phyloP scores from a whole-genome alignment of 2,797 vertebrate genomes.

The Lacerta viridis region DNA sequence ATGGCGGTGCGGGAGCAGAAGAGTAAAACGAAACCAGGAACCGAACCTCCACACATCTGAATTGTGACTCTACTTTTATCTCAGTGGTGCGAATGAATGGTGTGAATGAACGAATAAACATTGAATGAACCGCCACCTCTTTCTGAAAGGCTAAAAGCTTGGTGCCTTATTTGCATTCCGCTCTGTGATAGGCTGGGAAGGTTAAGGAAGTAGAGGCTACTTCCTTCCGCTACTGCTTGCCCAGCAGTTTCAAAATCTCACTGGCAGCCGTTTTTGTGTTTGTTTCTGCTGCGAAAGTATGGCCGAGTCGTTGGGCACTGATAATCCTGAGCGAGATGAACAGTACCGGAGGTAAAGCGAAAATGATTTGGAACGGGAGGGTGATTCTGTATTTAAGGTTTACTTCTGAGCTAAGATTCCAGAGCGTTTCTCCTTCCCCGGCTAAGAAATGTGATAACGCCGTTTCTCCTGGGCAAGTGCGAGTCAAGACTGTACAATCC shows the following conservation, averaged over 20 bases:
- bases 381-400: neutral
- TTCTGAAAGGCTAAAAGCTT: neutral
- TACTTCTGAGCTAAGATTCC: too few relatives aligned
- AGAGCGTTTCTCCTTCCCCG: too few relatives aligned
- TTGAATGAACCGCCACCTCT: neutral
- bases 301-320: rapidly evolving
- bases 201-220: too few relatives aligned
- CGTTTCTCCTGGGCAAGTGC: too few relatives aligned
- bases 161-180: neutral
- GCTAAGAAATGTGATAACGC: too few relatives aligned
- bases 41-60: neutral
- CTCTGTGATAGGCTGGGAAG: neutral
- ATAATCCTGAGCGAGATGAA: neutral
- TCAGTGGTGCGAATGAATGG: neutral
- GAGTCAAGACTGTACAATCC: too few relatives aligned
- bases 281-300: rapidly evolving
- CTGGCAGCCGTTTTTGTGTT: rapidly evolving
- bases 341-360: conserved; percentile 20
- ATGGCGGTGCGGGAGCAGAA: neutral
- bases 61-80: neutral
- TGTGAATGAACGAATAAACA: neutral
- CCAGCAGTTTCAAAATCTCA: neutral
- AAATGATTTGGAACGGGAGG: too few relatives aligned
- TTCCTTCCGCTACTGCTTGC: too few relatives aligned
- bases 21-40: neutral